Percentiles rank a stretch among this genome's conserved stretches.
Evolutionary conservation across 2,113 vertebrate genomes (phyloP).

Genomic region (Coracopsis vasa): DNA sequence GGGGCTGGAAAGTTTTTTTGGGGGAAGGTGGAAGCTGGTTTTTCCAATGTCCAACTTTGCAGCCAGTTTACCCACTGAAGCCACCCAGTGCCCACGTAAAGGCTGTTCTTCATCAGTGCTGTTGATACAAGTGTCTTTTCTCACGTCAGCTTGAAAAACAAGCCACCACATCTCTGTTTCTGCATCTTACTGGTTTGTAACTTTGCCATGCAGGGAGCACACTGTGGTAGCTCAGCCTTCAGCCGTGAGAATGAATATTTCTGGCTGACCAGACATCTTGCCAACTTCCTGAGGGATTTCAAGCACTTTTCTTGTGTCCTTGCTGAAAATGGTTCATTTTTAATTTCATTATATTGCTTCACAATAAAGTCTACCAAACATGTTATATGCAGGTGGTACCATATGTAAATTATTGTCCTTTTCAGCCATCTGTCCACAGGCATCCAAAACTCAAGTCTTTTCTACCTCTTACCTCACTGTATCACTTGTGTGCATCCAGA

Average conservation of each 20-base stretch:
- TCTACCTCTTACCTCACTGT: too few species aligned
- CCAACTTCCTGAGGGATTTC: background rate
- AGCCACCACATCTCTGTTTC: background rate
- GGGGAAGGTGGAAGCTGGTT: background rate
- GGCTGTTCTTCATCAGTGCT: too few species aligned
- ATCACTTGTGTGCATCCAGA: background rate
- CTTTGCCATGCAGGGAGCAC: background rate
- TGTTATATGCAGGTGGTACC: background rate
- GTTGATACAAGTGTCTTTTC: background rate
- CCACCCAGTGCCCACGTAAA: background rate
- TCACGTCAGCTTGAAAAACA: too few species aligned
- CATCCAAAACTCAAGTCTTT: background rate
- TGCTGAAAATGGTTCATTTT: background rate
- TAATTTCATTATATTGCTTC: background rate
- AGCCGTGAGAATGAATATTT: background rate
- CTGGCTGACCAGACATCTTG: fast-evolving
- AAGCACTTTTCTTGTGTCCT: background rate
- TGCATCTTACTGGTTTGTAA: fast-evolving
- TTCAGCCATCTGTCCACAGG: background rate
- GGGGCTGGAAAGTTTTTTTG: background rate
- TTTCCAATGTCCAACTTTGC: fast-evolving
- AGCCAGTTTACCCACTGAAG: background rate
- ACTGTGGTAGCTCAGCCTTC: background rate
- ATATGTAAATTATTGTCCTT: background rate
- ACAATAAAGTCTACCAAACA: background rate